Evolutionary conservation across 2,113 vertebrate genomes (phyloP).

Genomic region (Seriola quinqueradiata): DNA sequence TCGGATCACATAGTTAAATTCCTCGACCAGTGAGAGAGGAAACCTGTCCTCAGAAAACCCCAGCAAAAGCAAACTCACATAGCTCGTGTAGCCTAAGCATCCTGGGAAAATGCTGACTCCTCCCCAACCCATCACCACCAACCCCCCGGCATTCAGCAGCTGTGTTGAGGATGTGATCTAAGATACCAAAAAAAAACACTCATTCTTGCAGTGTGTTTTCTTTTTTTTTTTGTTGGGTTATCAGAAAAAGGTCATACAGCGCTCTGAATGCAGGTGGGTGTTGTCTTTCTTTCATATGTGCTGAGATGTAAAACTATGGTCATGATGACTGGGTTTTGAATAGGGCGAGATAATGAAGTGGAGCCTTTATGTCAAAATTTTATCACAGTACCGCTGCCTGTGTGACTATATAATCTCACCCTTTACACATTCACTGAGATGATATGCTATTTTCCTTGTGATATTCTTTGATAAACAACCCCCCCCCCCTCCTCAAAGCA

Average conservation of each 20-base stretch:
- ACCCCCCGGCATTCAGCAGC: slow-evolving; percentile 46
- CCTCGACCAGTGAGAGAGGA: slow-evolving; percentile 66
- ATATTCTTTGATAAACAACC: slow-evolving; percentile 30
- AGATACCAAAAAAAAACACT: slow-evolving; percentile 37
- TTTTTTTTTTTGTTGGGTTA: slow-evolving; percentile 32
- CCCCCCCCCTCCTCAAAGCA: neutral
- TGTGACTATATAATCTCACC: slow-evolving; percentile 45
- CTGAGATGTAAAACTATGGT: slow-evolving; percentile 62
- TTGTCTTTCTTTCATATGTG: slow-evolving; percentile 60
- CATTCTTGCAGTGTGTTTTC: slow-evolving; percentile 43
- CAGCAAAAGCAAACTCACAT: slow-evolving; percentile 76
- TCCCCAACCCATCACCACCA: neutral
- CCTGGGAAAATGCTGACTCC: slow-evolving; percentile 72
- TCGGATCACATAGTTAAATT: slow-evolving; percentile 65
- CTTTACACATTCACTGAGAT: slow-evolving; percentile 42
- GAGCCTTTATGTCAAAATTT: slow-evolving; percentile 48
- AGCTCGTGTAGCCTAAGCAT: slow-evolving; percentile 63
- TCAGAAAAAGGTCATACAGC: slow-evolving; percentile 43
- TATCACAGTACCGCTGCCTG: slow-evolving; percentile 38
- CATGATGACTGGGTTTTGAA: slow-evolving; percentile 53
- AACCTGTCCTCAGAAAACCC: slow-evolving; percentile 67
- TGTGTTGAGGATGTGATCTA: slow-evolving; percentile 56
- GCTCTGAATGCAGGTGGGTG: slow-evolving; percentile 43
- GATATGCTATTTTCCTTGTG: slow-evolving; percentile 47
- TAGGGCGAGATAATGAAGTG: slow-evolving; percentile 54